A percentile compares a stretch with the other conserved stretches of the same genome.
Evolutionary conservation across 2,888 invertebrate genomes (phyloP).

Genomic region (Apotomis turbidana): DNA sequence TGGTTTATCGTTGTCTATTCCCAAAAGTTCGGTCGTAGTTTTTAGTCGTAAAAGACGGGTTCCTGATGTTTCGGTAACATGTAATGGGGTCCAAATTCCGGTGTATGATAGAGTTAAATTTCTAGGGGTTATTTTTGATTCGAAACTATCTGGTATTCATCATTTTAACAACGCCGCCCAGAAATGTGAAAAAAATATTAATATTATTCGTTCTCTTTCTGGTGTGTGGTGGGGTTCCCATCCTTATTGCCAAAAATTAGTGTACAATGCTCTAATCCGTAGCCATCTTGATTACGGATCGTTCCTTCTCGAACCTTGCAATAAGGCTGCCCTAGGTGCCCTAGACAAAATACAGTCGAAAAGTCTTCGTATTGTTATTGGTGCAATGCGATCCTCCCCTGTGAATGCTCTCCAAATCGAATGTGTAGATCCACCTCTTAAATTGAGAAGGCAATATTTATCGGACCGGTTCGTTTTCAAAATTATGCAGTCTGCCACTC

Average conservation of each 20-base stretch:
- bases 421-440: no score
- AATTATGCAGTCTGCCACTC: not conserved
- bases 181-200: constrained; percentile 45
- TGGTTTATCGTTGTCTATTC: constrained; percentile 40
- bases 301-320: no score
- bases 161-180: constrained; percentile 36
- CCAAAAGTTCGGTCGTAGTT: constrained; percentile 43
- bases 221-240: constrained; percentile 17
- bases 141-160: constrained; percentile 32
- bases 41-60: constrained; percentile 39
- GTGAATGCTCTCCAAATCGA: no score
- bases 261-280: no score
- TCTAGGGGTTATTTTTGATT: constrained; percentile 44
- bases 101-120: constrained; percentile 40
- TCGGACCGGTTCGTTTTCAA: no score
- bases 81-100: not conserved
- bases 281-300: no score
- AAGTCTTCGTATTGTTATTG: no score
- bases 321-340: no score
- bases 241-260: no score
- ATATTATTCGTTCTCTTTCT: constrained; percentile 41
- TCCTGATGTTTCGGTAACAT: constrained; percentile 25
- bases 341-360: no score
- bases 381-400: no score
- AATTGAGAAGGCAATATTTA: no score